Base-by-base conservation (phyloP, 2,113 vertebrate species). In the Vanacampus margaritifer region DNA sequence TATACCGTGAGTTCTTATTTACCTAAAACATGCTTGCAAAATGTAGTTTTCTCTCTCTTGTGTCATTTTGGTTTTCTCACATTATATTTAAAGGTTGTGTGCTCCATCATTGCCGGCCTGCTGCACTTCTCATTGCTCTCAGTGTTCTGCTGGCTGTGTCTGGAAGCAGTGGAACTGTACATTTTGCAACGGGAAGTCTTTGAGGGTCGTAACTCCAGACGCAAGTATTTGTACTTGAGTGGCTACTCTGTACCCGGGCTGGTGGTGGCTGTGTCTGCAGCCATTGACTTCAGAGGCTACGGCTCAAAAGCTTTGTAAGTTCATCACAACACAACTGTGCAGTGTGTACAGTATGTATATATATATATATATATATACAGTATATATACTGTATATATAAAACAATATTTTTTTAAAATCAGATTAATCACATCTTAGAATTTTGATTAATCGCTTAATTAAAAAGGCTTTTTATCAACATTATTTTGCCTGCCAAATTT, bases 91-190 rank as follows among this genome's bases (percentile, higher is more conserved):
- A 74, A 97, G 95, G 91, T 95, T 6, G 90, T 93, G 74, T 97
- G 95, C 83, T 94, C 95, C 53, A 94, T 96, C 81, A 91, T 95
- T 0, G 95, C 95, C 0, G 95, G 94, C 43, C 79, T 97, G 69
- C 91, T 97, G 74, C 95, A 98, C 84, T 96, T 95, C 87, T 95
- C 94, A 64, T 91, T 95, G 87, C 91, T 98, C 71, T 93, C 95
- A 0, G 93, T 95, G 39, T 98, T 98, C 88, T 96, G 94, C 78
- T 98, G 95, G 95, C 89, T 96, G 73, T 98, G 94, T 76, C 90
- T 97, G 79, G 95, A 98, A 79, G 94, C 91, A 0, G 92, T 97
- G 64, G 95, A 97, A 56, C 93, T 97, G 63, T 96, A 95, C 77
- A 86, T 96, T 74, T 90, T 96, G 85, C 90, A 97, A 86, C 91